These are phyloP conservation scores for Drosophila obscura DNA, from an alignment of 1,140 invertebrate species.

Conservation along the genomic window DNA sequence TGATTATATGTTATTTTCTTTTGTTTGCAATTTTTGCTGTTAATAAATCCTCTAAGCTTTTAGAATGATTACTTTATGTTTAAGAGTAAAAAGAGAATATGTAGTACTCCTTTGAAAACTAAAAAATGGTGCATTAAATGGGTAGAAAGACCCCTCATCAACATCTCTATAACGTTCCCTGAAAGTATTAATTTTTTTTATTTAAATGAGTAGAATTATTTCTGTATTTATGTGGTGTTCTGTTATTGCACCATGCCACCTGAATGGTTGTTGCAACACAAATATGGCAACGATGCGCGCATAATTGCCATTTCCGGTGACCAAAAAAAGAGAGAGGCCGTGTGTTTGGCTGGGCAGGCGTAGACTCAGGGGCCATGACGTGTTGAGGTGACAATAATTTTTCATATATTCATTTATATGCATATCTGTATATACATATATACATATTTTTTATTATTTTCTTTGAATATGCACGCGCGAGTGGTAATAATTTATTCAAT, in stretches of 20 bases:
- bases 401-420: slow-evolving; percentile 31
- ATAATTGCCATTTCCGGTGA: slow-evolving; percentile 74
- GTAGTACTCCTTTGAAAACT: too few species aligned
- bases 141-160: too few species aligned
- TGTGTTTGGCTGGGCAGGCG: background rate
- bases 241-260: background rate
- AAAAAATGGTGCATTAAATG: too few species aligned
- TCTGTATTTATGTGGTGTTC: background rate
- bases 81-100: too few species aligned
- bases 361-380: slow-evolving; percentile 10
- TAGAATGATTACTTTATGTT: too few species aligned
- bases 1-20: too few species aligned
- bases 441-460: slow-evolving; percentile 17
- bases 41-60: too few species aligned
- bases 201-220: background rate
- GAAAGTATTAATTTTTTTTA: too few species aligned
- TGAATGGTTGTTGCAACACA: slow-evolving; percentile 21
- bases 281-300: slow-evolving; percentile 62
- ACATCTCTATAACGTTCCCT: too few species aligned
- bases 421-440: background rate
- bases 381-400: slow-evolving; percentile 34
- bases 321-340: slow-evolving; percentile 13
- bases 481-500: slow-evolving; percentile 81
- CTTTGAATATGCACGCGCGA: slow-evolving; percentile 69
- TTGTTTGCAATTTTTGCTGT: too few species aligned